Evolutionary conservation across 2,797 vertebrate genomes (phyloP).

Genomic region (Synaphobranchus kaupii): DNA sequence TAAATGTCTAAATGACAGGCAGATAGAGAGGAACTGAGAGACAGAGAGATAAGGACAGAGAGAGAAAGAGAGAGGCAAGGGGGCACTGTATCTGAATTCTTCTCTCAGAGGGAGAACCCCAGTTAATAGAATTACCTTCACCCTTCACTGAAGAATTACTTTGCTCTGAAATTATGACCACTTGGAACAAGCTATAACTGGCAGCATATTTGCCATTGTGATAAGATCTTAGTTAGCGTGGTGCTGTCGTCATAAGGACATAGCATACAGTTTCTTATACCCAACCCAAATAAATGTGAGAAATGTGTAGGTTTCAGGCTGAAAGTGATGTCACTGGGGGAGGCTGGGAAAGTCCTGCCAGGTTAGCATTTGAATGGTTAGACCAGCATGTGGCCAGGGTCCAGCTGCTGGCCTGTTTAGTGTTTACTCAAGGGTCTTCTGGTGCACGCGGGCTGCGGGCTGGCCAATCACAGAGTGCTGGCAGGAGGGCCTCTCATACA

Average conservation of each 20-base stretch:
- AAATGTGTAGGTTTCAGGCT: not conserved
- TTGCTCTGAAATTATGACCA: not conserved
- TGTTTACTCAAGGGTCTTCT: not conserved
- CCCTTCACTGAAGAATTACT: not conserved
- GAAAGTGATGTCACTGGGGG: constrained; percentile 12
- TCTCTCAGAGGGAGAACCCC: not conserved
- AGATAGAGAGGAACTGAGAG: not conserved
- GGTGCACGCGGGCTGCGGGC: not conserved
- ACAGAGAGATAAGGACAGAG: not conserved
- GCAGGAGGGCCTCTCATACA: not conserved
- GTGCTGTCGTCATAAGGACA: not conserved
- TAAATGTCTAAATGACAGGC: not conserved
- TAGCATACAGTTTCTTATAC: not conserved
- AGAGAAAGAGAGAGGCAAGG: not conserved
- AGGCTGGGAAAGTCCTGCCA: not conserved
- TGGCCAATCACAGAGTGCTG: not conserved
- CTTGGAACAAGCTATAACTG: not conserved
- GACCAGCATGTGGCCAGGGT: not conserved
- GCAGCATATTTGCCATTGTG: not conserved
- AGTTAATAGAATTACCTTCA: not conserved
- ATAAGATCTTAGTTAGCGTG: not conserved
- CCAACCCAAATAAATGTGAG: not conserved
- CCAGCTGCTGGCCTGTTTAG: not conserved
- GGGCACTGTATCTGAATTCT: not conserved
- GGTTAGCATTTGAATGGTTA: constrained; percentile 5